A percentile compares a stretch with the other conserved stretches of the same genome.
Conservation (phyloP, 2,888 invertebrate genomes). For the Eutolmus rufibarbis region DNA sequence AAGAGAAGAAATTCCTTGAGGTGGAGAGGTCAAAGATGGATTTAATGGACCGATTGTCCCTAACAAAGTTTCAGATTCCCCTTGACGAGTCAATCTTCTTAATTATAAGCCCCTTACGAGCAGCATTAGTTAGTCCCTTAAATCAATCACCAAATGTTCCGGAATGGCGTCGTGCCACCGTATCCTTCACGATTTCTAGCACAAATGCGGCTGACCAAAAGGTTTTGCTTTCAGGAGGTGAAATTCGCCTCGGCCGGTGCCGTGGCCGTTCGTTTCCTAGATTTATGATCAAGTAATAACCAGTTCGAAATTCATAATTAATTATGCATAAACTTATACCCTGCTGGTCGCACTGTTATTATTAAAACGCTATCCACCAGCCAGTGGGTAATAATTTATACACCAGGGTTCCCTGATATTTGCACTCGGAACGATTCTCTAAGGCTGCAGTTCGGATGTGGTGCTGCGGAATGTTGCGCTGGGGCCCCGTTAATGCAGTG, state of each 20-base stretch:
- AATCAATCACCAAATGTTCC: constrained; percentile 8
- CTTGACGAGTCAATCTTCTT: constrained; percentile 13
- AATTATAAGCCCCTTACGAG: constrained; percentile 24
- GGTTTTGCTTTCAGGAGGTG: neutral
- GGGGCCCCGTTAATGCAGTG: neutral
- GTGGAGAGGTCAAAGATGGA: neutral
- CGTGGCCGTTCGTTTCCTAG: neutral
- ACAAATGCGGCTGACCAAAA: neutral
- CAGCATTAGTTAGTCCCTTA: constrained; percentile 13
- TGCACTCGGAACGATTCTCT: neutral
- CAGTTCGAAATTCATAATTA: constrained; percentile 24
- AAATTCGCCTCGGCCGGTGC: neutral
- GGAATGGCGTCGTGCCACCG: neutral
- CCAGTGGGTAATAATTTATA: neutral
- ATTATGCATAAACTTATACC: neutral
- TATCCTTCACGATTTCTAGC: neutral
- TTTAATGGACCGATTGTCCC: constrained; percentile 17
- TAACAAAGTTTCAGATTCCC: constrained; percentile 1
- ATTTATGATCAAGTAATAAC: constrained; percentile 22
- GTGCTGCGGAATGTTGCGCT: neutral
- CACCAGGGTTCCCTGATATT: neutral
- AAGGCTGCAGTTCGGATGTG: neutral
- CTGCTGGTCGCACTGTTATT: neutral
- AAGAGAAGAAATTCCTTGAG: neutral
- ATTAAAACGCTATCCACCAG: neutral